Evolutionary conservation across 1,140 invertebrate species (phyloP).

Genomic region (Phymorhynchus buccinoides): DNA sequence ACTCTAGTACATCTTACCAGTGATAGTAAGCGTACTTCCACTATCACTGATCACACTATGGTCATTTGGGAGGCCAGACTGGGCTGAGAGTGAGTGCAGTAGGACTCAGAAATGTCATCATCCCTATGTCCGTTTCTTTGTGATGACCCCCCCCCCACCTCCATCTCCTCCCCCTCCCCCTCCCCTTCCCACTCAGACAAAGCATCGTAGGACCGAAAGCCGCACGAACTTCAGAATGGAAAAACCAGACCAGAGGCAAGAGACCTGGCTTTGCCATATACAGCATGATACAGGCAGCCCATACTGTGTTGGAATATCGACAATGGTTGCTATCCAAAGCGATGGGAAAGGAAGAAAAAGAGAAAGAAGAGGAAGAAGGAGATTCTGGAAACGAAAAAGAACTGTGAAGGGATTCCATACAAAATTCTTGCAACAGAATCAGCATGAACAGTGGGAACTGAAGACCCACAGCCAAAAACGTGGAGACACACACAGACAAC

Average conservation of each 20-base stretch:
- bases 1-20: no score
- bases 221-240: conserved; percentile 36
- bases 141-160: background rate
- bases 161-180: no score
- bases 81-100: background rate
- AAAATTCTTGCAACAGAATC: conserved; percentile 35
- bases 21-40: no score
- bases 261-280: conserved; percentile 37
- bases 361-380: background rate
- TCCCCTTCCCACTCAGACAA: background rate
- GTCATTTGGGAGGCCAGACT: conserved; percentile 5
- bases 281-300: conserved; percentile 26
- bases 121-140: background rate
- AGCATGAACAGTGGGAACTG: conserved; percentile 43
- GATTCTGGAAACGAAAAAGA: background rate
- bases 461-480: conserved; percentile 28
- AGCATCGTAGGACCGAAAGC: background rate
- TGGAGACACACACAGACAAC: conserved; percentile 21
- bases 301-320: conserved; percentile 24
- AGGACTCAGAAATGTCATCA: background rate
- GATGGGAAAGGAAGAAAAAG: background rate
- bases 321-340: background rate
- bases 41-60: background rate
- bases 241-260: conserved; percentile 40
- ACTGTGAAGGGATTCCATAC: background rate